Evolutionary conservation across 2,113 vertebrate genomes (phyloP).

Genomic region (Osmerus mordax): DNA sequence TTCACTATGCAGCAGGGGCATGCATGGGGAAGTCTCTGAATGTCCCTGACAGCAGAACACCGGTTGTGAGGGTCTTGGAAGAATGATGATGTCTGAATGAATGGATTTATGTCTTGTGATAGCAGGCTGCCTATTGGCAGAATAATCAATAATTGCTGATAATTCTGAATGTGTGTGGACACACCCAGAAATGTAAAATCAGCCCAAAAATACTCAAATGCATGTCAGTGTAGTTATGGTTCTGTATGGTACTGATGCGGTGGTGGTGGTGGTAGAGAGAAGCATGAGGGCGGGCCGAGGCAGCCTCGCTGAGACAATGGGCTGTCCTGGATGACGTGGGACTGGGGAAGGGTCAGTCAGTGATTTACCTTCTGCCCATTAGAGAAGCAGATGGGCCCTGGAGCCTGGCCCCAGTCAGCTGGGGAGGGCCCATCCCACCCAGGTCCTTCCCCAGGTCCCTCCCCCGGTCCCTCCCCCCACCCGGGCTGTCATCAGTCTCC

Average conservation of each 20-base stretch:
- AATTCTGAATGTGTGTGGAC: no score
- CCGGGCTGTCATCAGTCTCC: constrained; percentile 41
- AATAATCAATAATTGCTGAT: no score
- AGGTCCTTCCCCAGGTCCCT: constrained; percentile 41
- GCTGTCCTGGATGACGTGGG: constrained; percentile 55
- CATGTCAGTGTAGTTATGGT: not conserved
- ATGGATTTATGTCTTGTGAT: no score
- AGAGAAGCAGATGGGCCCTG: constrained; percentile 67
- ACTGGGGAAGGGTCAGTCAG: constrained; percentile 62
- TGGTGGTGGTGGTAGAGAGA: constrained; percentile 19
- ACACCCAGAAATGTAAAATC: no score
- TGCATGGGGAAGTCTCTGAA: no score
- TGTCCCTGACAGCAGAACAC: no score
- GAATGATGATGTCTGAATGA: no score
- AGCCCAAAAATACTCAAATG: not conserved
- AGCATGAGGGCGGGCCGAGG: constrained; percentile 53
- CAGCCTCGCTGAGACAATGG: constrained; percentile 65
- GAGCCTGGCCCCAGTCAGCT: constrained; percentile 64
- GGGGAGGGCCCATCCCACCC: constrained; percentile 46
- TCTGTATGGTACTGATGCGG: not conserved
- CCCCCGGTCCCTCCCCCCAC: constrained; percentile 49
- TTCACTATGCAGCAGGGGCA: no score
- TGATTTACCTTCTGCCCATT: constrained; percentile 54
- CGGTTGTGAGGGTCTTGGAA: no score
- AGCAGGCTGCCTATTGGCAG: no score